Conservation (phyloP, 2,888 invertebrate genomes). For the Busseola fusca region DNA sequence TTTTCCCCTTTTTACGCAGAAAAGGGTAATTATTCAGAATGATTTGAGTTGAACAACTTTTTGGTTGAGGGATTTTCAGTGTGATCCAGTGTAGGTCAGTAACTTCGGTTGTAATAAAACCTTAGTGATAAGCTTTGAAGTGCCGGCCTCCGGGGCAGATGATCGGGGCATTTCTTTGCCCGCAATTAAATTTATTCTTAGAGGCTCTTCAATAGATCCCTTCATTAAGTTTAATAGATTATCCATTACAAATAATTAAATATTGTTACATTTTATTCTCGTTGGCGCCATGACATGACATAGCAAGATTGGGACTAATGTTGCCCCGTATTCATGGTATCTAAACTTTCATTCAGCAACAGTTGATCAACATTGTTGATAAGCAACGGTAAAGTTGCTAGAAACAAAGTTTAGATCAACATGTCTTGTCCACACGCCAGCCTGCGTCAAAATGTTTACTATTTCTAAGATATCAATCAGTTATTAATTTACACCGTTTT, state of each 20-base stretch:
- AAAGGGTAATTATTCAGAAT: background rate
- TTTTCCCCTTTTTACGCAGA: background rate
- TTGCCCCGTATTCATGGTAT: too few relatives aligned
- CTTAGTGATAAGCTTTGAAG: slow-evolving; percentile 8
- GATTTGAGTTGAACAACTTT: slow-evolving; percentile 1
- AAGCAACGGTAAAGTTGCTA: too few relatives aligned
- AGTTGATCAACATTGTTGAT: too few relatives aligned
- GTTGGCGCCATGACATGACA: background rate
- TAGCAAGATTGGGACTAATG: background rate
- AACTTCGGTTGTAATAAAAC: slow-evolving; percentile 15
- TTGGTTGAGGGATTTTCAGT: background rate
- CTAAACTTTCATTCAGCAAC: too few relatives aligned
- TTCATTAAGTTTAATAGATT: slow-evolving; percentile 17
- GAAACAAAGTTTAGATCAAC: too few relatives aligned
- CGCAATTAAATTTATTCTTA: slow-evolving; percentile 1
- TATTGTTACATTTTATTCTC: slow-evolving; percentile 4
- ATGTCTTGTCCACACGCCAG: too few relatives aligned
- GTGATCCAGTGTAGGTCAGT: background rate
- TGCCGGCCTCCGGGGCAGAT: background rate
- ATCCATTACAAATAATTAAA: slow-evolving; percentile 18
- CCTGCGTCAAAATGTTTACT: too few relatives aligned
- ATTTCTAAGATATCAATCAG: background rate
- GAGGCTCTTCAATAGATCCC: background rate
- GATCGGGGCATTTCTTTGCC: background rate
- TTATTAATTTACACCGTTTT: background rate